A percentile compares a stretch with the other conserved stretches of the same genome.
These are phyloP conservation scores for Irena cyanogastra DNA, from an alignment of 2,113 vertebrate genomes.

Conservation along the genomic window DNA sequence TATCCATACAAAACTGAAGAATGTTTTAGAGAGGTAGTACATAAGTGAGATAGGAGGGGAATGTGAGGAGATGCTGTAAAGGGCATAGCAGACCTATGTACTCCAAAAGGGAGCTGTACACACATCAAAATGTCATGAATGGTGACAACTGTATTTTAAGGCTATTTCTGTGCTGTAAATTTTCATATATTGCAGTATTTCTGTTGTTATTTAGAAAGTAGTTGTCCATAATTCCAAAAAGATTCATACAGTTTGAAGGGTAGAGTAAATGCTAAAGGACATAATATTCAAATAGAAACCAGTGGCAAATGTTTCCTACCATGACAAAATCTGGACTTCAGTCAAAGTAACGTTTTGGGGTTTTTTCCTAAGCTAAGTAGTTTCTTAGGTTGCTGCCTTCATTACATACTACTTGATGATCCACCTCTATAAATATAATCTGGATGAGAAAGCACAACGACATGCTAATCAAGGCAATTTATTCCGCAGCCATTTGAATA, in stretches of 20 bases:
- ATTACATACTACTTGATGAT: background rate
- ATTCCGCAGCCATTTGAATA: background rate
- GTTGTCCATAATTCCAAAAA: background rate
- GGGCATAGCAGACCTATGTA: background rate
- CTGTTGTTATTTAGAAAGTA: background rate
- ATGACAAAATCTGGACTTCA: background rate
- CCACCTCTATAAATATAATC: background rate
- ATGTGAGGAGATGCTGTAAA: background rate
- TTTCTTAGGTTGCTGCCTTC: background rate
- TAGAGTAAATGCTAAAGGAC: background rate
- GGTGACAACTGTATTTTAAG: background rate
- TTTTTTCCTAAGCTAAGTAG: background rate
- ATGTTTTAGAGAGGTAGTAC: background rate
- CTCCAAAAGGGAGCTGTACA: background rate
- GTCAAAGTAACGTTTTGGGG: fast-evolving
- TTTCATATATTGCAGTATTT: background rate
- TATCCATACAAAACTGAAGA: background rate
- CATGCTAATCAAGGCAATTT: background rate
- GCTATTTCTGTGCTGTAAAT: background rate
- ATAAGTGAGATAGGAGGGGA: background rate
- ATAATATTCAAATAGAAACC: background rate
- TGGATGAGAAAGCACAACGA: background rate
- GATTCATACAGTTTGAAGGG: background rate
- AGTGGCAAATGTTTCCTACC: background rate
- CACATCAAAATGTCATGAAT: background rate